Evolutionary conservation across 2,113 vertebrate species (phyloP).

Genomic region (Paramisgurnus dabryanus): DNA sequence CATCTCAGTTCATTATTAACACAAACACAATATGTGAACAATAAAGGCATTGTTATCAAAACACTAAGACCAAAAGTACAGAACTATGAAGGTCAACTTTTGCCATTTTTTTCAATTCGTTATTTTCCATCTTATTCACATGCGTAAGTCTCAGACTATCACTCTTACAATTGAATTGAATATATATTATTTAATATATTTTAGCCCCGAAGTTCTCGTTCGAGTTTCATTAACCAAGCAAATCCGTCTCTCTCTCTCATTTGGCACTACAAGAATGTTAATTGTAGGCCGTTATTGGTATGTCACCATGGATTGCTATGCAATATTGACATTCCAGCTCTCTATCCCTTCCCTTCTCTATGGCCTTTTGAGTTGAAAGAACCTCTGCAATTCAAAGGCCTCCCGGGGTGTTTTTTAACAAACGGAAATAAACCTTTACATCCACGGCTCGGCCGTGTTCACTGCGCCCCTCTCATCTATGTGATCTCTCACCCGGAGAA

Average conservation of each 20-base stretch:
- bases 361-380: not conserved
- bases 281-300: not conserved
- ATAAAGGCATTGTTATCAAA: too few species aligned
- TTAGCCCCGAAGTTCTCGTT: too few species aligned
- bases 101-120: too few species aligned
- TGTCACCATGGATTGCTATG: not conserved
- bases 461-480: not conserved
- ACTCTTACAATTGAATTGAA: too few species aligned
- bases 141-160: too few species aligned
- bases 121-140: too few species aligned
- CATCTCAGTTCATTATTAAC: not conserved
- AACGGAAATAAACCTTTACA: conserved; percentile 23
- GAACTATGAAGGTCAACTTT: too few species aligned
- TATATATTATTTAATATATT: too few species aligned
- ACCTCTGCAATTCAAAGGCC: conserved; percentile 22
- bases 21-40: not conserved
- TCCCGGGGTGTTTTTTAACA: not conserved
- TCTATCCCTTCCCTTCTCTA: not conserved
- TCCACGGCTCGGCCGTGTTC: not conserved
- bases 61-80: too few species aligned
- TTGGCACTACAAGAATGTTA: too few species aligned
- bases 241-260: too few species aligned
- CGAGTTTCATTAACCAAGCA: too few species aligned
- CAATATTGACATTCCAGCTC: not conserved
- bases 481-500: conserved; percentile 8